phyloP scores from a whole-genome alignment of 2,113 vertebrate genomes.

The Sciurus niger region DNA sequence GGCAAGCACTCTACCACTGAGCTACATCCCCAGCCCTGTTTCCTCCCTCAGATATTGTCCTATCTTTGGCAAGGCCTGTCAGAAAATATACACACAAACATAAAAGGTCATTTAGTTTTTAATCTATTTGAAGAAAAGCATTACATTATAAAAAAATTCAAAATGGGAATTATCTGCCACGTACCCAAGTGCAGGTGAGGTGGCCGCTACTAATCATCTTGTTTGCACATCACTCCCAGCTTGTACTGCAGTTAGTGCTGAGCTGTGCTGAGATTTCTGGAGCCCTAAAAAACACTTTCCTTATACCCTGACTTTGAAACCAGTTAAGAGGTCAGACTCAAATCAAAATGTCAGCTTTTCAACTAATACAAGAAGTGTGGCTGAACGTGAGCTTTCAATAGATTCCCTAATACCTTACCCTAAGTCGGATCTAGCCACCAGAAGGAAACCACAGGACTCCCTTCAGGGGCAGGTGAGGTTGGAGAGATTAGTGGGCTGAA shows the following conservation, averaged over 20 bases:
- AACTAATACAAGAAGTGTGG: background rate
- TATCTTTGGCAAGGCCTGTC: background rate
- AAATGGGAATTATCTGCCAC: background rate
- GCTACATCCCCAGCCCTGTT: background rate
- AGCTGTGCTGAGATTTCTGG: background rate
- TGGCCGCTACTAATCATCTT: accelerated
- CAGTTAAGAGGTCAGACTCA: background rate
- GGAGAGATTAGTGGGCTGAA: background rate
- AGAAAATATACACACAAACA: background rate
- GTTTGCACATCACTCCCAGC: background rate
- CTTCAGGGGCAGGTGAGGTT: background rate
- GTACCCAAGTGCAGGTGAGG: background rate
- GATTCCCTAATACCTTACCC: background rate
- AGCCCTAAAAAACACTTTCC: background rate
- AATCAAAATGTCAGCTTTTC: constrained; percentile 22
- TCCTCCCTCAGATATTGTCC: background rate
- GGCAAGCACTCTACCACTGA: too few species aligned
- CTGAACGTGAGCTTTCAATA: background rate
- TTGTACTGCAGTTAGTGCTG: background rate
- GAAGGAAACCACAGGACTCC: background rate
- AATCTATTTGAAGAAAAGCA: constrained; percentile 39
- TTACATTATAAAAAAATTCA: background rate
- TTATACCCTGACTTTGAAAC: background rate
- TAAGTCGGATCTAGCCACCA: background rate
- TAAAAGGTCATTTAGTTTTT: background rate